A percentile compares a stretch with the other conserved stretches of the same genome.
phyloP scores from a whole-genome alignment of 2,888 invertebrate genomes.

The Diaprepes abbreviatus region DNA sequence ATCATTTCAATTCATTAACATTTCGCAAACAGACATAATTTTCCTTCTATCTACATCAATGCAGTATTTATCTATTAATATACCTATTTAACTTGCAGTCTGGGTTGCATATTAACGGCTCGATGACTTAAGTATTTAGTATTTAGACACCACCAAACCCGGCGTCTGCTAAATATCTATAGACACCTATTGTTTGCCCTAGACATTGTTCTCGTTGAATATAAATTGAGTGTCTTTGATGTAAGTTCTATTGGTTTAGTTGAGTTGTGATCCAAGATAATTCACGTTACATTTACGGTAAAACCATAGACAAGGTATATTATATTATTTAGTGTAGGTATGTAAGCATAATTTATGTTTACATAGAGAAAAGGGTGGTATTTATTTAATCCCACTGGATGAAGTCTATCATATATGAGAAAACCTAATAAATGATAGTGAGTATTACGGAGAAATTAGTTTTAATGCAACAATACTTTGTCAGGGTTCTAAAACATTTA shows the following conservation, averaged over 20 bases:
- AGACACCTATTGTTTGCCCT: constrained; percentile 40
- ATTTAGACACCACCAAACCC: constrained; percentile 28
- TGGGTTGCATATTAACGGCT: constrained; percentile 19
- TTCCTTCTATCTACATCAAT: constrained; percentile 26
- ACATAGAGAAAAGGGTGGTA: too few species aligned
- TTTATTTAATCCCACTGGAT: too few species aligned
- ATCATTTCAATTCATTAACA: background rate
- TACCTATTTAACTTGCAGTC: constrained; percentile 41
- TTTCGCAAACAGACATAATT: constrained; percentile 7
- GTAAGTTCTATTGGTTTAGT: constrained; percentile 11
- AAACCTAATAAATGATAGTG: too few species aligned
- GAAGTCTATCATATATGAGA: too few species aligned
- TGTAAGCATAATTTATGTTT: too few species aligned
- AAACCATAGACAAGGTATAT: too few species aligned
- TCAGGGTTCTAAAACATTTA: too few species aligned
- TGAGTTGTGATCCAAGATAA: background rate
- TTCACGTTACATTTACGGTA: background rate
- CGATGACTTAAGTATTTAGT: constrained; percentile 25
- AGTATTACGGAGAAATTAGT: too few species aligned
- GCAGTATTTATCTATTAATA: constrained; percentile 38
- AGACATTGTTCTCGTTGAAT: constrained; percentile 31
- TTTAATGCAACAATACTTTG: too few species aligned
- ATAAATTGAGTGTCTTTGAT: constrained; percentile 28
- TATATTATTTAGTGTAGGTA: too few species aligned
- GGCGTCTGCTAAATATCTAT: constrained; percentile 38